Base-by-base conservation (phyloP, 1,140 invertebrate species). In the Anoplolepis gracilipes region DNA sequence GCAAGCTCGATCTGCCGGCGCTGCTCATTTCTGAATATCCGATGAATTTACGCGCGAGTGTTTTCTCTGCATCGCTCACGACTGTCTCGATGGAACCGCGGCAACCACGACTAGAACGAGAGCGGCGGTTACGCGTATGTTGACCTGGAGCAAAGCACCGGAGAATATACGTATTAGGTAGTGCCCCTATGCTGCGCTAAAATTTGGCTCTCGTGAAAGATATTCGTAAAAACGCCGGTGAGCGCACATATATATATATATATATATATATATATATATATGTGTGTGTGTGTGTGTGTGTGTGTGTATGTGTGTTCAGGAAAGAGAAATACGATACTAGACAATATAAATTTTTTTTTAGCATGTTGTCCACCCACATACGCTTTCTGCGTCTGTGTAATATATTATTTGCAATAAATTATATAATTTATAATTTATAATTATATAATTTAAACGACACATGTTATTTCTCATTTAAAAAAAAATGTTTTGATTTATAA, bases 21-120 rank as follows among this genome's bases (percentile, higher is more conserved):
- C 65, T 65, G 85, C 39, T 62, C 69, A 59, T 86, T 88, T 77
- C 75, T 64, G 82, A 85, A 88, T 88, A 76, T 55, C 53, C 73
- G 49, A 79, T 75, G 46, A 73, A 70, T 70, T 57, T 59, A 53
- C 46, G 33, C 28, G 49, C 11, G 46, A 78, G 73, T 57, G 75
- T 39, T 62, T 77, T 77, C 36, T 36, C 36, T 78, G 36, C 78
- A 82, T 82, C 78, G 78, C 78, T 82, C 78, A 82, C 33, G 36
- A 72, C 78, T 82, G 67, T 82, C 67, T 82, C 67, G 67, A 30
- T 30, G 39, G 53, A 61, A 82, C 36, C 67, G 39, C 78, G 67
- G 25, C 28, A 13, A 65, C 67, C 55, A 55, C 53, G 78, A 59
- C 28, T 42, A 42, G 49, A 82, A 30, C 33, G 64, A 57, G 36